Percentiles rank a stretch among this genome's conserved stretches.
Conservation (phyloP, 2,113 vertebrate species). For the Passer domesticus region DNA sequence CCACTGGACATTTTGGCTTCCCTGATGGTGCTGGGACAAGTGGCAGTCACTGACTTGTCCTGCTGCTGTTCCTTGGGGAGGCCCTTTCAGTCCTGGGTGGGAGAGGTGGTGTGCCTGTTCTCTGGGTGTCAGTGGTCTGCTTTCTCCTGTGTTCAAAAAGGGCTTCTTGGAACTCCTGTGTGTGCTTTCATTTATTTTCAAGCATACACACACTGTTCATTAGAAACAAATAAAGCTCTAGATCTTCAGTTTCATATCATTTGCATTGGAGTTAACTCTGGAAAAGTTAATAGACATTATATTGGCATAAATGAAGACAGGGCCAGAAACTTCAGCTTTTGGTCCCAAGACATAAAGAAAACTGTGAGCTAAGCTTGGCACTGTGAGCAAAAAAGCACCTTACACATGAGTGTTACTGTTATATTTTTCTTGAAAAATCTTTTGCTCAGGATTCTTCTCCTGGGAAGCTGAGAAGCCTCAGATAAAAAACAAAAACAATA, state of each 20-base stretch:
- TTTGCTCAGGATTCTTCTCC: no score
- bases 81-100: neutral
- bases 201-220: neutral
- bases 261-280: neutral
- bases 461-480: no score
- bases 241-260: neutral
- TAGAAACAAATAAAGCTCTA: neutral
- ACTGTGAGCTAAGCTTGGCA: neutral
- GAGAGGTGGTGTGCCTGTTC: neutral
- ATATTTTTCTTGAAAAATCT: no score
- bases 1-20: neutral
- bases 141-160: neutral
- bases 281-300: neutral
- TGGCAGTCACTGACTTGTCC: neutral
- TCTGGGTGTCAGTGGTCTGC: neutral
- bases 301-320: neutral
- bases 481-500: no score
- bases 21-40: neutral
- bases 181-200: neutral
- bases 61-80: neutral
- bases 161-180: neutral
- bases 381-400: neutral
- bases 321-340: neutral
- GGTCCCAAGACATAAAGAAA: neutral
- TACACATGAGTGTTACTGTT: neutral